Base-by-base conservation (phyloP, 2,113 vertebrate species). In the Drymodes brunneopygia region DNA sequence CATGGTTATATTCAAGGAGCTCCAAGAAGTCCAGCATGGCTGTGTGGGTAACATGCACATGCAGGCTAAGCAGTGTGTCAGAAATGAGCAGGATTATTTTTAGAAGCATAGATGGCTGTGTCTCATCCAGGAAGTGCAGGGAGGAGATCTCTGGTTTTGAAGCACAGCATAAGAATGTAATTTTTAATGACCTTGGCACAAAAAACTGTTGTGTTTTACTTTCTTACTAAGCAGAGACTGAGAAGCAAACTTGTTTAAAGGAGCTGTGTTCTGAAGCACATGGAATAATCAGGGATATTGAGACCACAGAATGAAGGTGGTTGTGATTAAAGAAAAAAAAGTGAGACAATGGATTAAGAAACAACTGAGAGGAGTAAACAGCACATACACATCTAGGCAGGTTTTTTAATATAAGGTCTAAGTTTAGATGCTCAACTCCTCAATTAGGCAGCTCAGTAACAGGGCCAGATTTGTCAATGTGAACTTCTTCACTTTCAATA, bases 51-150 rank as follows among this genome's bases (percentile, higher is more conserved):
- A 80, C 35, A 11, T 0, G 2, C 80, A 20, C 17, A 48, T 20
- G 44, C 48, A 48, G 82, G 48, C 79, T 80, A 69, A 77, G 71
- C 56, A 66, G 67, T 6, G 24, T 90, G 69, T 81, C 77, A 67
- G 67, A 78, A 71, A 66, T 38, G 14, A 88, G 64, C 65, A 51
- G 80, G 29, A 31, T 64, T 95, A 94, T 93, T 94, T 94, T 94
- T 92, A 74, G 86, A 81, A 57, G 35, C 4, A 4, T n/a, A 62
- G 56, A 67, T 1, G 22, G 60, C 71, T 78, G 35, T 92, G 72
- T 71, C 64, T 81, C 83, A 74, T 95, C 80, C 92, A 92, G 86
- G 88, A 94, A 97, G 54, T 47, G n/a, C 67, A 83, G 88, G 91
- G 86, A 94, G 95, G 82, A 74, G 91, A 66, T 78, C 25, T 90